phyloP scores from a whole-genome alignment of 2,113 vertebrate species.

The Indri indri region DNA sequence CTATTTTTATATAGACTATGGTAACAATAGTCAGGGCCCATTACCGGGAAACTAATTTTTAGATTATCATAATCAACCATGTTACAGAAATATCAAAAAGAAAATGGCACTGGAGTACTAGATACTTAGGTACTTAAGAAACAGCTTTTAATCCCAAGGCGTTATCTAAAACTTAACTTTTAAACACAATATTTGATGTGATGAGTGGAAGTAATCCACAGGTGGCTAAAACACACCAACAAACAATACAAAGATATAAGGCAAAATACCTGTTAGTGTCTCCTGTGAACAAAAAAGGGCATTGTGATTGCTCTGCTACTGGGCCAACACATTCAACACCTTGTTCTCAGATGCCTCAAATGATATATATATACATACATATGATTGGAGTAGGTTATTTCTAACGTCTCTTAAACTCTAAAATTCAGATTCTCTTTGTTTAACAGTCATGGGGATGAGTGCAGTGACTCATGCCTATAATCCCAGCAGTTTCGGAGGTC shows the following conservation, averaged over 20 bases:
- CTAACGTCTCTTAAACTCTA: not conserved
- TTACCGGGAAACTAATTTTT: not conserved
- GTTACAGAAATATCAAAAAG: not conserved
- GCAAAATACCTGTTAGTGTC: not conserved
- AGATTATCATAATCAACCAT: not conserved
- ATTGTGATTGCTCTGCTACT: not conserved
- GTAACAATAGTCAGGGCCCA: not conserved
- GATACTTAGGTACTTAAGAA: not conserved
- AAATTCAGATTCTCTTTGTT: not conserved
- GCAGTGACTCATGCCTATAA: too few relatives aligned
- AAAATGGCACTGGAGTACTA: not conserved
- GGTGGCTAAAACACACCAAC: not conserved
- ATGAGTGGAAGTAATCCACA: not conserved
- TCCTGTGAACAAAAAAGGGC: not conserved
- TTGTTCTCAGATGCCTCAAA: not conserved
- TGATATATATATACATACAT: not conserved
- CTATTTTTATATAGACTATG: not conserved
- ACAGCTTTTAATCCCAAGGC: not conserved
- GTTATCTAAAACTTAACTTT: not conserved
- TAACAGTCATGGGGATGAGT: not conserved
- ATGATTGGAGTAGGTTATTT: not conserved
- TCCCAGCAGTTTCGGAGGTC: too few relatives aligned
- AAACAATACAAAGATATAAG: not conserved
- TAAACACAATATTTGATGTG: not conserved
- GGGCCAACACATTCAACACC: not conserved